A percentile compares a stretch with the other conserved stretches of the same genome.
These are phyloP conservation scores for Tautogolabrus adspersus DNA, from an alignment of 2,113 vertebrate genomes.

Conservation along the genomic window DNA sequence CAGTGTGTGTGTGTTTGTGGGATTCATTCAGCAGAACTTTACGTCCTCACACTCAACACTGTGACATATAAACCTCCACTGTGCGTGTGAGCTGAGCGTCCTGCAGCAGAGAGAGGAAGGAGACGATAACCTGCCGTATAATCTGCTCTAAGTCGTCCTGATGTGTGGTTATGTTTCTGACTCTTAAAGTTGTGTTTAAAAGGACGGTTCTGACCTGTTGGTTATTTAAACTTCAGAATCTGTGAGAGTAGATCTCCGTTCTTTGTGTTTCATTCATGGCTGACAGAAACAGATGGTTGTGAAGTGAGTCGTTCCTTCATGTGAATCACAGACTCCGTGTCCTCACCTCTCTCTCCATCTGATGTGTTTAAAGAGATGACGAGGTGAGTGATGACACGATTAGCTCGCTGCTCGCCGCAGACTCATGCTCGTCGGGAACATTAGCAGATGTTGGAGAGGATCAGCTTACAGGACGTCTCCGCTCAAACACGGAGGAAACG, in stretches of 20 bases:
- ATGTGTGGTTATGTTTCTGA: too few relatives aligned
- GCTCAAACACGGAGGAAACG: conserved; percentile 15
- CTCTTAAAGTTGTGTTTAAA: too few relatives aligned
- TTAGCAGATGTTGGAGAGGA: neutral
- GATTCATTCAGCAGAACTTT: conserved; percentile 26
- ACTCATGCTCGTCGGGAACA: neutral
- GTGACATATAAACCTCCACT: neutral
- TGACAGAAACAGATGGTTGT: too few relatives aligned
- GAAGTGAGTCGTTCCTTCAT: too few relatives aligned
- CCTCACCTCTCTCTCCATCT: too few relatives aligned
- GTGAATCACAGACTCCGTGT: too few relatives aligned
- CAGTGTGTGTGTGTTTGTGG: conserved; percentile 10
- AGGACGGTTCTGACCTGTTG: too few relatives aligned
- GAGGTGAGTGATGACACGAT: neutral
- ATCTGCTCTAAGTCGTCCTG: too few relatives aligned
- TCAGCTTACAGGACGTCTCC: neutral
- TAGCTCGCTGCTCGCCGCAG: too few relatives aligned
- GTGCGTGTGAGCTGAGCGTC: conserved; percentile 1
- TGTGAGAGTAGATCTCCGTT: too few relatives aligned
- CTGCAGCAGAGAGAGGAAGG: neutral
- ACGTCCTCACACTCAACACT: conserved; percentile 6
- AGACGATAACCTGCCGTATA: neutral
- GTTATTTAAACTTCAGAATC: too few relatives aligned
- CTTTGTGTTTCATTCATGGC: too few relatives aligned
- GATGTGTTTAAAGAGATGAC: neutral